phyloP scores from a whole-genome alignment of 2,888 invertebrate genomes.

The Cylindroiulus punctatus region DNA sequence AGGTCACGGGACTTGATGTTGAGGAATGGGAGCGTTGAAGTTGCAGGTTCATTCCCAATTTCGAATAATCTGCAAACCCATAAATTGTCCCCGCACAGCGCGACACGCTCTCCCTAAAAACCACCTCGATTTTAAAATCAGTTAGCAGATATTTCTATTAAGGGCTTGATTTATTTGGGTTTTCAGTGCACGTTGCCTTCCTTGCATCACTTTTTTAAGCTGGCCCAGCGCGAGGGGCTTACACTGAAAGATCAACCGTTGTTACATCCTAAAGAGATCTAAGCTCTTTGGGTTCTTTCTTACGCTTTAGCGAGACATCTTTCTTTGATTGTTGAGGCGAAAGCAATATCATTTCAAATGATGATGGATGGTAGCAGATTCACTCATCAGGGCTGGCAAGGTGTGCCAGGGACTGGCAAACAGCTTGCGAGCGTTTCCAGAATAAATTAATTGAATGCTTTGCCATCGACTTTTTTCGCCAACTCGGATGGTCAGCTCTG shows the following conservation, averaged over 20 bases:
- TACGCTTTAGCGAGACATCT: conserved; percentile 14
- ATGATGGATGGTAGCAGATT: conserved; percentile 49
- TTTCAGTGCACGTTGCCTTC: conserved; percentile 4
- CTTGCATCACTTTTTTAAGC: neutral
- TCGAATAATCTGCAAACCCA: neutral
- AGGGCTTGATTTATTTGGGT: conserved; percentile 1
- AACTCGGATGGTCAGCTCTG: neutral
- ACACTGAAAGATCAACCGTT: conserved; percentile 25
- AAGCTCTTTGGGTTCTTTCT: conserved; percentile 22
- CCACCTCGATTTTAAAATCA: neutral
- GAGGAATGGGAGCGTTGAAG: neutral
- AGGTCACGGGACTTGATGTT: neutral
- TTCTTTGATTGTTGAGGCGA: conserved; percentile 47
- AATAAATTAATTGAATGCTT: conserved; percentile 26
- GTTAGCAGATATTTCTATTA: conserved; percentile 29
- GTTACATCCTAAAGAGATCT: conserved; percentile 42
- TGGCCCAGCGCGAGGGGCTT: neutral
- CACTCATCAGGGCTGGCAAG: conserved; percentile 46
- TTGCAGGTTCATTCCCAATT: conserved; percentile 1
- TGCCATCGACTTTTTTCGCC: neutral
- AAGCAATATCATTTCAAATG: conserved; percentile 52
- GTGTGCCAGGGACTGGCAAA: neutral
- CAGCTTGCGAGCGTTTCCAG: conserved; percentile 38
- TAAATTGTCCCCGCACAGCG: neutral
- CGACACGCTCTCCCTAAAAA: neutral